These are phyloP conservation scores for Aptenodytes forsteri DNA, from an alignment of 2,113 vertebrate genomes.

Conservation along the genomic window DNA sequence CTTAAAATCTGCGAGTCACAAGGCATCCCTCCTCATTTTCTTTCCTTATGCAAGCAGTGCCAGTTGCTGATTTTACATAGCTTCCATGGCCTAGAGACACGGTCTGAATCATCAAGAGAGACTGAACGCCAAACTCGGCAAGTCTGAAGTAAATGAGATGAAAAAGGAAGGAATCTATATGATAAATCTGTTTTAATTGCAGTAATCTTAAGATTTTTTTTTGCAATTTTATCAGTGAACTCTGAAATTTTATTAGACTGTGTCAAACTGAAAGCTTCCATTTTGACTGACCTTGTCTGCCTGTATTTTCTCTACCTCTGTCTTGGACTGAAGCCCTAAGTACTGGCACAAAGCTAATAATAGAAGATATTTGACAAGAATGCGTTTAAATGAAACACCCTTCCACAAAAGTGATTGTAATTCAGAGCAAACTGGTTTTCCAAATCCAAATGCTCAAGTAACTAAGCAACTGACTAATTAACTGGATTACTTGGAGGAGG, in stretches of 20 bases:
- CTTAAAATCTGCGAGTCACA: neutral
- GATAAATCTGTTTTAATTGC: neutral
- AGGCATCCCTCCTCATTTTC: neutral
- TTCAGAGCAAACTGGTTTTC: neutral
- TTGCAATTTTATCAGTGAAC: neutral
- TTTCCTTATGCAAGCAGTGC: neutral
- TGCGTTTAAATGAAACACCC: neutral
- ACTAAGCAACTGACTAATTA: conserved; percentile 44
- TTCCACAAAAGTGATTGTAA: neutral
- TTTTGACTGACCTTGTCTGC: neutral
- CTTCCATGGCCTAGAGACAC: neutral
- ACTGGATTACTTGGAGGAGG: neutral
- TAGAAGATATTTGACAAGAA: neutral
- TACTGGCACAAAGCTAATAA: neutral
- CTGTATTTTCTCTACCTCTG: neutral
- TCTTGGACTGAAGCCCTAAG: neutral
- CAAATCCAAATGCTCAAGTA: neutral
- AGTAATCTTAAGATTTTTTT: neutral
- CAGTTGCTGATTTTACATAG: neutral
- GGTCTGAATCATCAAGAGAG: neutral
- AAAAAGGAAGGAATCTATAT: neutral
- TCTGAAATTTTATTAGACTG: neutral
- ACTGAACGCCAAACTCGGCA: neutral
- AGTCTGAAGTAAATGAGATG: neutral
- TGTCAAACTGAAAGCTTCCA: neutral